Evolutionary conservation across 1,140 invertebrate species (phyloP), one percentile per base, ranked within the genome.

Genomic region (Atta cephalotes): DNA sequence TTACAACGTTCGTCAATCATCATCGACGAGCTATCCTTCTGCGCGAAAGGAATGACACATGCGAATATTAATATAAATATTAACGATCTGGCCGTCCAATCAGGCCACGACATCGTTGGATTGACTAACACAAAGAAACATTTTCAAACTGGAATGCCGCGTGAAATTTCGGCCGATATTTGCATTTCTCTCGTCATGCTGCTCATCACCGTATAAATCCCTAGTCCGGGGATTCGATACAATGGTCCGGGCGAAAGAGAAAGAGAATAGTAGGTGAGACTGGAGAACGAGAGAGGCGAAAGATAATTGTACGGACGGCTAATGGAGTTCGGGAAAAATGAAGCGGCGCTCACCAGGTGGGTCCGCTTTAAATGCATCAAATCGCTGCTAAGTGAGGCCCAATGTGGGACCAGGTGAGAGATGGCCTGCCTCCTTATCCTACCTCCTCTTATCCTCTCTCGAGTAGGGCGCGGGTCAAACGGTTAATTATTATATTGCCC

Each of bases 401-500:
- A 87, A 78, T 78, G 81, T 31, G 35, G 87, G 70, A 88, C 90
- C 91, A 92, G 92, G 87, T 91, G 88, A 92, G 91, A 90, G 92
- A 91, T 71, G 90, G 90, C 70, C 89, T 80, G 74, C 79, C 87
- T 91, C 35, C 65, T 53, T 78, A 56, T 78, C 66, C 65, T 49
- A 14, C 39, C 58, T 72, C n/a, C 82, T 72, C 56, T 25, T 31
- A 51, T 25, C 25, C 72, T 87, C 77, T 16, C 35, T 5, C 25
- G 53, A 12, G 6, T 35, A 71, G 78, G 87, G 86, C 81, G 82
- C 87, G 81, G 89, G 89, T 91, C 92, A 92, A 91, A 80, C 87
- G 88, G 89, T 90, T 93, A 92, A 93, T 93, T 93, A 93, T 92
- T 92, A 92, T 89, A 91, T 93, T 89, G 92, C 76, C 89, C 88